Conservation (phyloP, 2,113 vertebrate species). For the Brachypodius melanocephalos region DNA sequence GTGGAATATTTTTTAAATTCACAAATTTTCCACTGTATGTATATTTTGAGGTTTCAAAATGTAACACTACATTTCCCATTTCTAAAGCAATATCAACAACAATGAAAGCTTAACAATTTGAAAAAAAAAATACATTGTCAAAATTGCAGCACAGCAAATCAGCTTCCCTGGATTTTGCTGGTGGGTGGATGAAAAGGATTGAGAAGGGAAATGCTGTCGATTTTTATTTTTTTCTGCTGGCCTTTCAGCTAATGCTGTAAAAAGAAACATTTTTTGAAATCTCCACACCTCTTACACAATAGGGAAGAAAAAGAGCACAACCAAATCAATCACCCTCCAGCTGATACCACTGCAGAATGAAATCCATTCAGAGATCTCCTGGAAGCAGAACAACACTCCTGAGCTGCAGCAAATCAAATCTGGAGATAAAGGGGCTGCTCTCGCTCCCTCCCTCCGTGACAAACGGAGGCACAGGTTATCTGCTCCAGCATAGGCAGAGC, state of each 20-base stretch:
- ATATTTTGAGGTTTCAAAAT: background rate
- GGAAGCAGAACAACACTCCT: background rate
- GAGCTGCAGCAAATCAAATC: background rate
- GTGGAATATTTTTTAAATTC: background rate
- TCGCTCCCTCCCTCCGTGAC: background rate
- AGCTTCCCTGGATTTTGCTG: background rate
- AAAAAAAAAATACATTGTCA: background rate
- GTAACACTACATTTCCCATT: background rate
- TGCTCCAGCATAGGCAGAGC: background rate
- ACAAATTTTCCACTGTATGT: background rate
- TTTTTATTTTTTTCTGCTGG: background rate
- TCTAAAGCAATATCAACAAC: background rate
- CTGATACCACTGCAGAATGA: background rate
- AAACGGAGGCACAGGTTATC: background rate
- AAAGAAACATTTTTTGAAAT: background rate
- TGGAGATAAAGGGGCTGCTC: background rate
- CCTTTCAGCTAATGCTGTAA: background rate
- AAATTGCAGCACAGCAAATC: background rate
- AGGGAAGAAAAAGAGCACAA: background rate
- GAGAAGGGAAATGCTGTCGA: background rate
- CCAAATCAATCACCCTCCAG: background rate
- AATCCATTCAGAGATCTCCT: constrained; percentile 1
- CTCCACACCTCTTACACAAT: background rate
- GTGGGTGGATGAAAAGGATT: background rate
- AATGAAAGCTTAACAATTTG: background rate